Evolutionary conservation across 2,888 invertebrate genomes (phyloP), one percentile per base, ranked within the genome.

Genomic region (Odontocolon sp.): DNA sequence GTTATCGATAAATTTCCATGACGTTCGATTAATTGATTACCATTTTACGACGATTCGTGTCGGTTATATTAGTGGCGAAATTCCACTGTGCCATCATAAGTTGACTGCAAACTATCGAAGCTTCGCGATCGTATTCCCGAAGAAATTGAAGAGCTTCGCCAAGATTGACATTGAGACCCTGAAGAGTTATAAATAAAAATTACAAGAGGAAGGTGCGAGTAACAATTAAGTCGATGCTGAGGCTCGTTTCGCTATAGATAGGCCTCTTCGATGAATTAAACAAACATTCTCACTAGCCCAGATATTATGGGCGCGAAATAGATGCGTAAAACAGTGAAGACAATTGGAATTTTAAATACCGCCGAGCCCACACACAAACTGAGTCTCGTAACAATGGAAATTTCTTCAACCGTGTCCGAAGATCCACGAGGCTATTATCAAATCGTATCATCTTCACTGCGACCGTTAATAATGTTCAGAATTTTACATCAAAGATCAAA

Each of bases 21-120:
- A n/a, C n/a, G n/a, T n/a, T n/a, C n/a, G n/a, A n/a, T n/a, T 0
- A 59, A 26, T 14, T 4, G 66, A 78, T 86, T 81, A 92, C 92
- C 95, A 95, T 95, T 61, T 93, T 91, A 1, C 94, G 91, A 2
- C 94, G 93, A 89, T 95, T 95, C 78, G 90, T 90, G 61, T 95
- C 95, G 0, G 95, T 95, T 79, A 95, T 94, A 88, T 96, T 96
- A 3, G 95, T 95, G 4, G 94, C 94, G 86, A 94, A 96, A 68
- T 93, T 92, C 95, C 96, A 96, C 85, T 95, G 95, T 0, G 95
- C 93, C 80, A 93, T 93, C 57, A 93, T 94, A 1, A 95, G 94
- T 78, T 92, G 92, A 86, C 94, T 95, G 85, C 95, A 96, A 92
- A 94, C 94, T 50, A 92, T 92, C 0, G 94, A 93, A 0, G 95